These are phyloP conservation scores for Colius striatus DNA, from an alignment of 2,113 vertebrate species.

Conservation along the genomic window DNA sequence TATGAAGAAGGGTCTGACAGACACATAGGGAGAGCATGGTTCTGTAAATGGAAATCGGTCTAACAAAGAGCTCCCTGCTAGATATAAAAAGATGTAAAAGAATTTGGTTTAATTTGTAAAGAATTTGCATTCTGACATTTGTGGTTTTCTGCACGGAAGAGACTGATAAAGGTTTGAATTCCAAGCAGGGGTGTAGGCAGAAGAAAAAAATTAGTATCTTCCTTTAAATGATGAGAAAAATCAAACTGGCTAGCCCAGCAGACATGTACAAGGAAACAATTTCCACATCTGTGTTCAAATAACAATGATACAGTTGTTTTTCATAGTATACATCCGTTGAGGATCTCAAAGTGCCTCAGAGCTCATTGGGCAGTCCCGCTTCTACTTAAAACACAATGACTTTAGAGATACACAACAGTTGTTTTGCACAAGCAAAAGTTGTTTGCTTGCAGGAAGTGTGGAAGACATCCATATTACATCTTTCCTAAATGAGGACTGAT, in stretches of 20 bases:
- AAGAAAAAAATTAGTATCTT: background rate
- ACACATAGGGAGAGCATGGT: background rate
- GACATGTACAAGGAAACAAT: background rate
- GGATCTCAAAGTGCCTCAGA: background rate
- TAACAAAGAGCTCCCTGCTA: background rate
- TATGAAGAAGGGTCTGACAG: background rate
- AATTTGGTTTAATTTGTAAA: conserved; percentile 25
- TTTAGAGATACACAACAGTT: background rate
- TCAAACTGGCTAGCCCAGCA: background rate
- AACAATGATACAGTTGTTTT: background rate
- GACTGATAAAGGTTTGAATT: conserved; percentile 41
- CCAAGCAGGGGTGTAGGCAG: background rate
- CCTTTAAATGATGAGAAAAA: background rate
- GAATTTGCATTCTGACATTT: background rate
- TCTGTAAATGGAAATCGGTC: background rate
- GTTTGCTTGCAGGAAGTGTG: background rate
- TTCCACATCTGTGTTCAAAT: background rate
- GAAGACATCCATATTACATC: background rate
- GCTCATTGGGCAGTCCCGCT: background rate
- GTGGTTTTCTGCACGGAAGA: conserved; percentile 5
- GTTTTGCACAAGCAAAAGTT: background rate
- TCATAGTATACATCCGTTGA: background rate
- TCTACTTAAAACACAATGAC: background rate
- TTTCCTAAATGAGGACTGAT: background rate
- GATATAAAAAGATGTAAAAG: background rate